Percentiles rank a stretch among this genome's conserved stretches.
These are phyloP conservation scores for Sprattus sprattus DNA, from an alignment of 2,113 vertebrate genomes.

Conservation along the genomic window DNA sequence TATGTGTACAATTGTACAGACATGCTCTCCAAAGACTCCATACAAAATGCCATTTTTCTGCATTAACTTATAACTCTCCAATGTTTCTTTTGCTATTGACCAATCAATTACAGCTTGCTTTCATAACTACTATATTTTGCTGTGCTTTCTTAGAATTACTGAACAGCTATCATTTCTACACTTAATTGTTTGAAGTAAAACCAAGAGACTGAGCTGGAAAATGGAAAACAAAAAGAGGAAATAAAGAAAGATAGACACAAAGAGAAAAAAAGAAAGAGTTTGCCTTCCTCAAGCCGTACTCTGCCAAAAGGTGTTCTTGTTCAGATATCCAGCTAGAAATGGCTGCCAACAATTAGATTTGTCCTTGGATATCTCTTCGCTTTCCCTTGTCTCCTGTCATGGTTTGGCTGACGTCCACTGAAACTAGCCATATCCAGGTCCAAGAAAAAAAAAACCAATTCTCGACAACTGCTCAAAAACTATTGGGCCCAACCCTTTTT, in stretches of 20 bases:
- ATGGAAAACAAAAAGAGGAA: conserved; percentile 52
- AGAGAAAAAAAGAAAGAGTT: conserved; percentile 64
- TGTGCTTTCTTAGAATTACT: background rate
- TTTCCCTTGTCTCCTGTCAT: conserved; percentile 53
- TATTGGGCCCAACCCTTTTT: conserved; percentile 32
- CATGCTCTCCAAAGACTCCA: background rate
- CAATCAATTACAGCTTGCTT: background rate
- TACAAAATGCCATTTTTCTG: background rate
- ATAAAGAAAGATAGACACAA: conserved; percentile 77
- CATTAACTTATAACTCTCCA: background rate
- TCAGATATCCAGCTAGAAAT: conserved; percentile 72
- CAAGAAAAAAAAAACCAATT: conserved; percentile 32
- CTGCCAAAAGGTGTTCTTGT: conserved; percentile 77
- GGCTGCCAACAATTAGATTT: conserved; percentile 78
- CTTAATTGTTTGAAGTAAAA: background rate
- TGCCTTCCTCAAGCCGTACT: conserved; percentile 63
- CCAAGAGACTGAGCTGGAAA: background rate
- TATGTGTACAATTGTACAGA: background rate
- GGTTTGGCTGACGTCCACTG: conserved; percentile 51
- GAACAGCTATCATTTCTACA: background rate
- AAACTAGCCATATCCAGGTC: conserved; percentile 40
- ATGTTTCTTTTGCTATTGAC: background rate
- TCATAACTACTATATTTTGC: background rate
- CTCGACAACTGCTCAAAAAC: conserved; percentile 25
- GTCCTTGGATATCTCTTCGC: conserved; percentile 70